Conservation (phyloP, 2,888 invertebrate genomes). For the Clostera curtula region DNA sequence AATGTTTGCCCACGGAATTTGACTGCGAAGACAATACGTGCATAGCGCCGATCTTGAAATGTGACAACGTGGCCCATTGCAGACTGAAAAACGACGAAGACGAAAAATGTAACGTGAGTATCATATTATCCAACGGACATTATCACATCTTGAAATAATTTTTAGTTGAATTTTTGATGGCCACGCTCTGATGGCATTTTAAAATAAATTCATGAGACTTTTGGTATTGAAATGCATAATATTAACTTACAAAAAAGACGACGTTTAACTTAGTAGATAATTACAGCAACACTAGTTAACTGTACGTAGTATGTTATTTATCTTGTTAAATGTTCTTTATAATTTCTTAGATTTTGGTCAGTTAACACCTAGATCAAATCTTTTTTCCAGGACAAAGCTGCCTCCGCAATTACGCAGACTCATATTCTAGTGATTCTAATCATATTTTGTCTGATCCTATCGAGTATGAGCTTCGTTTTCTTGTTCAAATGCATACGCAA, state of each 20-base stretch:
- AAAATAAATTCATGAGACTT: too few relatives aligned
- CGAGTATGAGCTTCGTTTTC: conserved; percentile 92
- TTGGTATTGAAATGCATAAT: too few relatives aligned
- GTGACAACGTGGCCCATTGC: conserved; percentile 86
- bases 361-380: conserved; percentile 28
- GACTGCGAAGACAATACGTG: conserved; percentile 93
- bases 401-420: conserved; percentile 54
- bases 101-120: conserved; percentile 51
- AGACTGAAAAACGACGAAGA: conserved; percentile 88
- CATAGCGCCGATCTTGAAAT: conserved; percentile 79
- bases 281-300: too few relatives aligned
- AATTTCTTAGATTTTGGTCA: conserved; percentile 41
- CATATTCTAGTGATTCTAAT: conserved; percentile 91
- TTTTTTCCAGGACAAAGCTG: conserved; percentile 44
- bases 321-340: background rate
- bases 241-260: too few relatives aligned
- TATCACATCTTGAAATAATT: too few relatives aligned
- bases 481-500: conserved; percentile 91
- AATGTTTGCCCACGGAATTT: conserved; percentile 76
- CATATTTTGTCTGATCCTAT: conserved; percentile 89
- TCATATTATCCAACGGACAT: conserved; percentile 16
- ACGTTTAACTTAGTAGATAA: too few relatives aligned
- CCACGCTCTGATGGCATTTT: too few relatives aligned
- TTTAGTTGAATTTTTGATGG: too few relatives aligned
- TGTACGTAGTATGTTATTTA: too few relatives aligned